Percentiles rank a stretch among this genome's conserved stretches.
phyloP scores from a whole-genome alignment of 1,140 invertebrate species.

The Sinonovacula constricta region DNA sequence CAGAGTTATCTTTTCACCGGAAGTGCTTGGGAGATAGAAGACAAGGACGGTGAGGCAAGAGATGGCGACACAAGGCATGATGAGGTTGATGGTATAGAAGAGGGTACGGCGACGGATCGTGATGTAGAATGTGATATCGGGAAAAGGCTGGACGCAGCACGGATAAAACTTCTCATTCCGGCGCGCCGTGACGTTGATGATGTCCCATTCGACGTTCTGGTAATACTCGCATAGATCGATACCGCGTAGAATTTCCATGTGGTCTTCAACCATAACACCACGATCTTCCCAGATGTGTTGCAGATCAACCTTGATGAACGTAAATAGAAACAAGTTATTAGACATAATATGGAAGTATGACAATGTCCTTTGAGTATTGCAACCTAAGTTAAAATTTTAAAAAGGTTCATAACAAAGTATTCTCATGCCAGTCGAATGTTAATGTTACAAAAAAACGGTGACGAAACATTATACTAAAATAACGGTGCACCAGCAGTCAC shows the following conservation, averaged over 20 bases:
- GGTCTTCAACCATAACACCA: neutral
- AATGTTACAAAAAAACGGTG: too few relatives aligned
- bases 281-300: conserved; percentile 2
- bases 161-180: conserved; percentile 70
- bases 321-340: too few relatives aligned
- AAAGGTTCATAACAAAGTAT: too few relatives aligned
- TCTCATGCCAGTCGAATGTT: too few relatives aligned
- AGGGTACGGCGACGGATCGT: conserved; percentile 76
- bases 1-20: conserved; percentile 99
- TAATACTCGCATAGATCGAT: conserved; percentile 76
- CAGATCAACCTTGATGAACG: conserved; percentile 7
- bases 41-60: conserved; percentile 98
- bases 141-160: conserved; percentile 75
- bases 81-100: conserved; percentile 78
- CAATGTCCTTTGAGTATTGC: too few relatives aligned
- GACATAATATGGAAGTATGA: too few relatives aligned
- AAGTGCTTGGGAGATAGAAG: conserved; percentile 98
- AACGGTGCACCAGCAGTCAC: too few relatives aligned
- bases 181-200: conserved; percentile 82
- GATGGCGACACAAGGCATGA: conserved; percentile 78
- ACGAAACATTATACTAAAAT: too few relatives aligned
- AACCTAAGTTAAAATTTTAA: too few relatives aligned
- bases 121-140: conserved; percentile 77
- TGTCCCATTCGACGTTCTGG: conserved; percentile 98
- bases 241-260: conserved; percentile 58